Evolutionary conservation across 2,888 invertebrate species (phyloP).

Genomic region (Ganaspis brasiliensis): DNA sequence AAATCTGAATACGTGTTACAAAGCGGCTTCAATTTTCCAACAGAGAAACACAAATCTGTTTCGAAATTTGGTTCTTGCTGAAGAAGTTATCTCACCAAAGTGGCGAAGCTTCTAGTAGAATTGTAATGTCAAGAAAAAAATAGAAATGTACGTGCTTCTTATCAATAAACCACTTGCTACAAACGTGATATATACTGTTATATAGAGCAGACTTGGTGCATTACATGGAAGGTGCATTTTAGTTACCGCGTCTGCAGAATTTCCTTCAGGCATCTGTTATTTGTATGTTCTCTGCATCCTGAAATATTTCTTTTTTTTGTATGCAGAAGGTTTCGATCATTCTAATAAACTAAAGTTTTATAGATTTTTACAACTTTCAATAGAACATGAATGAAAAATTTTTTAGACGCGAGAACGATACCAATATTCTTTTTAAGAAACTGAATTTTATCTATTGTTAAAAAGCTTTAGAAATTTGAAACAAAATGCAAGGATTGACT

Average conservation of each 20-base stretch:
- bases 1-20: too few species aligned
- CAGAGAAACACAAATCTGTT: too few species aligned
- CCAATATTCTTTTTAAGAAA: too few species aligned
- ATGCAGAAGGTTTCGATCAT: background rate
- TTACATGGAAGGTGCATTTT: constrained; percentile 37
- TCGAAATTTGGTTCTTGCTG: too few species aligned
- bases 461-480: too few species aligned
- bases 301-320: background rate
- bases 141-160: constrained; percentile 30
- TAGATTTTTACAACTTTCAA: background rate
- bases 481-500: too few species aligned
- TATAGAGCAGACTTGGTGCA: constrained; percentile 11
- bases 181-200: constrained; percentile 24
- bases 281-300: constrained; percentile 2
- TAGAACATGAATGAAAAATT: too few species aligned
- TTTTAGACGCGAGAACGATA: too few species aligned
- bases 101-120: too few species aligned
- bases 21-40: too few species aligned
- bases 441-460: too few species aligned
- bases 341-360: background rate
- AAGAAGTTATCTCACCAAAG: background rate
- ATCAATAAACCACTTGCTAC: constrained; percentile 34
- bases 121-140: background rate
- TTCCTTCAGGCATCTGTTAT: constrained; percentile 8
- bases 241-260: constrained; percentile 36